phyloP scores from a whole-genome alignment of 1,140 invertebrate species.

The Teleopsis dalmanni region DNA sequence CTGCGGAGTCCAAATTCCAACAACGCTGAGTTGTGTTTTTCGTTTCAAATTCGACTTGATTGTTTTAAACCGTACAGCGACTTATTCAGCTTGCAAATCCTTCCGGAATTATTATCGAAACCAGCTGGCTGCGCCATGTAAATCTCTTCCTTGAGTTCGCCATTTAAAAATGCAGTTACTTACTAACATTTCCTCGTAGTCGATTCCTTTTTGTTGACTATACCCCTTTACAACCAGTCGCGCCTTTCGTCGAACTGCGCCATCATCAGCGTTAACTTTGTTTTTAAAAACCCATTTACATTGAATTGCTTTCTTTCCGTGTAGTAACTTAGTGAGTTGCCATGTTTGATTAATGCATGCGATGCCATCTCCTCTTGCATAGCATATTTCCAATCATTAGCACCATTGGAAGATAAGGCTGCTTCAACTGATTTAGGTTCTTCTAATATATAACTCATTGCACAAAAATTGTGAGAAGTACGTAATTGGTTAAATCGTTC shows the following conservation, averaged over 20 bases:
- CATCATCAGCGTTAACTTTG: background rate
- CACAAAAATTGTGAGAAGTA: background rate
- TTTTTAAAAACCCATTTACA: background rate
- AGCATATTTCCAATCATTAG: background rate
- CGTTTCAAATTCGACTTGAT: constrained; percentile 24
- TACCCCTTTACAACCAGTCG: constrained; percentile 3
- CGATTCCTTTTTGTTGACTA: constrained; percentile 8
- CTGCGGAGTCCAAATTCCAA: constrained; percentile 1
- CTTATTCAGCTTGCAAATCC: constrained; percentile 18
- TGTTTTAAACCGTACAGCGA: constrained; percentile 31
- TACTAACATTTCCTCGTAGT: constrained; percentile 37
- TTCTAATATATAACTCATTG: background rate
- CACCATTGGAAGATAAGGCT: background rate
- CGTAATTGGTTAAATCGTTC: background rate
- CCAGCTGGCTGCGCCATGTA: constrained; percentile 42
- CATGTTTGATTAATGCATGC: background rate
- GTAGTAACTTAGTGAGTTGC: background rate
- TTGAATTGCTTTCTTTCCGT: background rate
- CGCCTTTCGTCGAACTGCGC: background rate
- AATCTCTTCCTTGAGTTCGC: constrained; percentile 38
- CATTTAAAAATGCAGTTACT: constrained; percentile 43
- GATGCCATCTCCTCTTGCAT: constrained; percentile 1
- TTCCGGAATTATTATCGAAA: constrained; percentile 11
- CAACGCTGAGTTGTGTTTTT: constrained; percentile 21
- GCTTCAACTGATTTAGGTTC: constrained; percentile 1